Percentiles rank a stretch among this genome's conserved stretches.
Evolutionary conservation across 2,888 invertebrate species (phyloP).

Genomic region (Noctua comes): DNA sequence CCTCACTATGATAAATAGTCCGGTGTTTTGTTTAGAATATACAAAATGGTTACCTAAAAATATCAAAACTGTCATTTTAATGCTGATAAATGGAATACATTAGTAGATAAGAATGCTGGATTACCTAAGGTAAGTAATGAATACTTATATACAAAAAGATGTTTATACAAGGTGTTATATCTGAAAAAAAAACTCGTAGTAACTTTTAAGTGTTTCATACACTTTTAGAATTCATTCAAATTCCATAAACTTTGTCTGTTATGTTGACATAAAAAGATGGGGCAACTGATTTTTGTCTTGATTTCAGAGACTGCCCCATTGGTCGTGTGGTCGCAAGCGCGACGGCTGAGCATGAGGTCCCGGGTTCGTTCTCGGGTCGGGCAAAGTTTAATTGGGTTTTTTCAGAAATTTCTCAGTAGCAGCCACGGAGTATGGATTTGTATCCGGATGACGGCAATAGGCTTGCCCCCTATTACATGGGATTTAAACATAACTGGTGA

Average conservation of each 20-base stretch:
- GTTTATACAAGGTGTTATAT: neutral
- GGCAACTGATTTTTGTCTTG: neutral
- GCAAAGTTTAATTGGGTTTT: too few relatives aligned
- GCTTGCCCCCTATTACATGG: too few relatives aligned
- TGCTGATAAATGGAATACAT: constrained; percentile 9
- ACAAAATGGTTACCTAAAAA: constrained; percentile 26
- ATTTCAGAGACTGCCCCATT: neutral
- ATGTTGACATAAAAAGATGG: neutral
- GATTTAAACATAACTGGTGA: too few relatives aligned
- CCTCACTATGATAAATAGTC: constrained; percentile 59
- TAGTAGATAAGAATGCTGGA: too few relatives aligned
- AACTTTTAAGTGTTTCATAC: neutral
- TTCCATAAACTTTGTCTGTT: neutral
- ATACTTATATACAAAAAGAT: neutral
- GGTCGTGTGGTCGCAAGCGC: too few relatives aligned
- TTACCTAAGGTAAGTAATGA: neutral
- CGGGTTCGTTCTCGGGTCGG: too few relatives aligned
- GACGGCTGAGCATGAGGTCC: too few relatives aligned
- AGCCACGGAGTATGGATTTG: too few relatives aligned
- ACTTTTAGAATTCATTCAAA: neutral
- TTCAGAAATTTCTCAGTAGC: too few relatives aligned
- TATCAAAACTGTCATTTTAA: constrained; percentile 15
- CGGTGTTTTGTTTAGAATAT: constrained; percentile 39
- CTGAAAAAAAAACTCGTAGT: neutral
- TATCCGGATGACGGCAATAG: too few relatives aligned